phyloP scores from a whole-genome alignment of 2,888 invertebrate species.

The Cenopis cana region DNA sequence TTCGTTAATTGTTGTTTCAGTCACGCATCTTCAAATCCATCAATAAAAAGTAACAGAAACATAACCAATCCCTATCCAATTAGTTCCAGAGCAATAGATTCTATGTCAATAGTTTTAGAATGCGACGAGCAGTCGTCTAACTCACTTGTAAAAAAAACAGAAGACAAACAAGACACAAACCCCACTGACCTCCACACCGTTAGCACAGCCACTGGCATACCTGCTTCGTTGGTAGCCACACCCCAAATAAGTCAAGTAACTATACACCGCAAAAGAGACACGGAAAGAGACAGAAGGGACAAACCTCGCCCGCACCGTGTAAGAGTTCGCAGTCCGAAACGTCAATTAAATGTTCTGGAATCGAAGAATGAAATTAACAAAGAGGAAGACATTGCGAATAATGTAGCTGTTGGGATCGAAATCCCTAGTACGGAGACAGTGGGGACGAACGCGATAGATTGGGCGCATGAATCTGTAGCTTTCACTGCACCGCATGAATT shows the following conservation, averaged over 20 bases:
- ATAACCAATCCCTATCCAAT: conserved; percentile 58
- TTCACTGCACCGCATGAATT: conserved; percentile 43
- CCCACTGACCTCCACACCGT: conserved; percentile 60
- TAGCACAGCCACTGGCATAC: conserved; percentile 33
- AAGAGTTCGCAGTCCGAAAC: conserved; percentile 74
- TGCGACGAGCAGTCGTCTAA: conserved; percentile 55
- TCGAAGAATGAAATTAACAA: conserved; percentile 49
- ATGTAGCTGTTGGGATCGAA: not conserved
- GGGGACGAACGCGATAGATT: conserved; percentile 60
- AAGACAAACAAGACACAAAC: not conserved
- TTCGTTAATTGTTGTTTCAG: conserved; percentile 49
- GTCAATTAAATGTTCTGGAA: conserved; percentile 55
- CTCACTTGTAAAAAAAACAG: conserved; percentile 19
- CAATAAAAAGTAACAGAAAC: conserved; percentile 52
- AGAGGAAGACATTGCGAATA: conserved; percentile 1
- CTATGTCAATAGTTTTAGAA: conserved; percentile 57
- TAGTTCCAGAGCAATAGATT: conserved; percentile 56
- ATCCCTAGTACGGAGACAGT: conserved; percentile 42
- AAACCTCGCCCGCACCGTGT: conserved; percentile 65
- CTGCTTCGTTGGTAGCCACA: not conserved
- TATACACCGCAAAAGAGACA: conserved; percentile 9
- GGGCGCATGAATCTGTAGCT: conserved; percentile 54
- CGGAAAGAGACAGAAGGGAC: conserved; percentile 54
- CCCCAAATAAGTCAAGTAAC: not conserved
- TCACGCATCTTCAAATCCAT: conserved; percentile 51